A percentile compares a stretch with the other conserved stretches of the same genome.
phyloP scores from a whole-genome alignment of 2,797 vertebrate genomes.

The Myioborus melanocephalus region DNA sequence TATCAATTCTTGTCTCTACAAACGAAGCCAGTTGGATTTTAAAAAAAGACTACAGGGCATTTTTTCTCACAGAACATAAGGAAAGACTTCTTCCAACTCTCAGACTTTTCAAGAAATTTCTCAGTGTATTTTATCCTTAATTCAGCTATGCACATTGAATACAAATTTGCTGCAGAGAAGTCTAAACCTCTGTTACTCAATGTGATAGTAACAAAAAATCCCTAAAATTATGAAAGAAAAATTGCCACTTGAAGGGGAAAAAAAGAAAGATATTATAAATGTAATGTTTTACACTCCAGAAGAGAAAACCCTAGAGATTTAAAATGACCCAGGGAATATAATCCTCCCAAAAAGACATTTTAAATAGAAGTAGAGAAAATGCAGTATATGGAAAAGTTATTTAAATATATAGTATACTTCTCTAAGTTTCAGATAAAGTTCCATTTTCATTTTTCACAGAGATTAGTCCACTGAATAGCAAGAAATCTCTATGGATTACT shows the following conservation, averaged over 20 bases:
- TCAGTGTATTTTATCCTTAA: neutral
- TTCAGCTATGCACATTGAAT: neutral
- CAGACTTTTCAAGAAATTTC: neutral
- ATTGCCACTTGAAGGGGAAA: neutral
- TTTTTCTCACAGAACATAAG: neutral
- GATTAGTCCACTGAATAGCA: neutral
- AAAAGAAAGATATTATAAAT: neutral
- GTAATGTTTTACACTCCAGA: neutral
- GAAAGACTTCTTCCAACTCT: neutral
- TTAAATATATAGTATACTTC: neutral
- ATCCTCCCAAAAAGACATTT: neutral
- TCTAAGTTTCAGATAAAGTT: neutral
- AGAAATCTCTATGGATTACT: neutral
- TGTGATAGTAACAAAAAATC: neutral
- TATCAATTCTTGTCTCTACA: neutral
- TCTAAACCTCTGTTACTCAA: neutral
- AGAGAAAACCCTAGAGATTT: neutral
- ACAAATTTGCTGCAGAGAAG: neutral
- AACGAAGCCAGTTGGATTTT: neutral
- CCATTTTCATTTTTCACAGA: neutral
- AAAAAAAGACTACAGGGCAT: neutral
- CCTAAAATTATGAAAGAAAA: neutral
- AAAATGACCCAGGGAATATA: neutral
- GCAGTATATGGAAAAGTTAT: neutral
- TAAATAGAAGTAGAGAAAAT: neutral